Conservation (phyloP, 2,888 invertebrate genomes). For the Onthophagus sagittarius region DNA sequence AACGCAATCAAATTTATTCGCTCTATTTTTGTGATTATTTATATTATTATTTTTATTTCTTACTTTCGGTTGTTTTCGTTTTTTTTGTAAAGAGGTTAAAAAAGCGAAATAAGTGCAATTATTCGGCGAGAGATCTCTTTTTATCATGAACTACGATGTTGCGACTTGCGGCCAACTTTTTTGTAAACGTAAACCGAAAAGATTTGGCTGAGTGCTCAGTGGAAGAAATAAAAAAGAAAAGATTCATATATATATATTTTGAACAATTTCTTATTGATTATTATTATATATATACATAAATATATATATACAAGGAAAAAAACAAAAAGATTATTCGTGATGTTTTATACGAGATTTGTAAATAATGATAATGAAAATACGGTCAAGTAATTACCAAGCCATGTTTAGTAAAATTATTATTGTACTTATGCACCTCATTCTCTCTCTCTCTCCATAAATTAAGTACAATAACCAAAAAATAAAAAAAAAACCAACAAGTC, state of each 20-base stretch:
- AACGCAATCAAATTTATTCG: not conserved
- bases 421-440: not conserved
- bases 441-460: not conserved
- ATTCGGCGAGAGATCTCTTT: conserved; percentile 5
- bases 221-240: conserved; percentile 2
- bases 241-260: conserved; percentile 12
- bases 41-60: too few species aligned
- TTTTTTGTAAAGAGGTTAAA: not conserved
- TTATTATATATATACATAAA: conserved; percentile 7
- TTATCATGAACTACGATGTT: conserved; percentile 24
- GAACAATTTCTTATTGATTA: conserved; percentile 17
- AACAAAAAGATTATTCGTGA: conserved; percentile 21
- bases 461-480: not conserved
- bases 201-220: conserved; percentile 21
- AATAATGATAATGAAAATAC: conserved; percentile 15
- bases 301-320: too few species aligned
- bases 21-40: not conserved
- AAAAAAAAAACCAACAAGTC: conserved; percentile 26
- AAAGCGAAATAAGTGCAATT: conserved; percentile 17
- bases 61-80: not conserved
- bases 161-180: not conserved
- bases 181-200: not conserved
- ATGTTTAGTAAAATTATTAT: conserved; percentile 30
- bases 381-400: conserved; percentile 28
- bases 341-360: conserved; percentile 22